Evolutionary conservation across 2,113 vertebrate genomes (phyloP), one percentile per base, ranked within the genome.

Genomic region (Ahaetulla prasina): DNA sequence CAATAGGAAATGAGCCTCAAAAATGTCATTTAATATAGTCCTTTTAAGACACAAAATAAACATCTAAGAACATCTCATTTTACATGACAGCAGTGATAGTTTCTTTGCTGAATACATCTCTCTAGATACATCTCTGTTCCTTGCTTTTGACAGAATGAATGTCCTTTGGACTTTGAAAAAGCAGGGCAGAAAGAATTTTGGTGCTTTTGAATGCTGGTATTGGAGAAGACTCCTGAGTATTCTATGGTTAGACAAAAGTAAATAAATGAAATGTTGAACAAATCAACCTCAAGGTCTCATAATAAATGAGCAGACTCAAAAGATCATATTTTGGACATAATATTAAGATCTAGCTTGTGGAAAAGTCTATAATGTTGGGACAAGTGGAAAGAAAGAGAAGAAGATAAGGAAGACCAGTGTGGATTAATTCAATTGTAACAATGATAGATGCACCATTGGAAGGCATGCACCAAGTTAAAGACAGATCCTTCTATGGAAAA

Each of bases 11-110:
- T 47, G 54, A 91, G 92, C 91, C 90, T 93, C 85, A 27, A 22
- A 68, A 87, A 85, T 93, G 93, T 95, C 90, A 94, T 89, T 49
- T 63, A 88, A 93, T 93, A 90, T 6, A 94, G 93, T 91, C 91
- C 93, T 95, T 93, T 94, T 91, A 95, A 95, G 94, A 85, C 86
- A 53, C 86, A 88, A 86, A 93, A 95, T 87, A 89, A 63, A 53
- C 2, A 50, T 92, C 68, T 92, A 91, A 57, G n/a, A 39, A 22
- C 30, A 50, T 63, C n/a, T 60, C 52, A 86, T 35, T 86, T 14
- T n/a, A 86, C 27, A 60, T 16, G 68, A 92, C 30, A 27, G 30
- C 25, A 92, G 43, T 35, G 91, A 22, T 47, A 80, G 57, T 9
- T 18, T 2, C 93, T 93, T 80, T 84, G 91, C 88, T 7, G 57